phyloP scores from a whole-genome alignment of 2,888 invertebrate species.

The Lamproptera curius region DNA sequence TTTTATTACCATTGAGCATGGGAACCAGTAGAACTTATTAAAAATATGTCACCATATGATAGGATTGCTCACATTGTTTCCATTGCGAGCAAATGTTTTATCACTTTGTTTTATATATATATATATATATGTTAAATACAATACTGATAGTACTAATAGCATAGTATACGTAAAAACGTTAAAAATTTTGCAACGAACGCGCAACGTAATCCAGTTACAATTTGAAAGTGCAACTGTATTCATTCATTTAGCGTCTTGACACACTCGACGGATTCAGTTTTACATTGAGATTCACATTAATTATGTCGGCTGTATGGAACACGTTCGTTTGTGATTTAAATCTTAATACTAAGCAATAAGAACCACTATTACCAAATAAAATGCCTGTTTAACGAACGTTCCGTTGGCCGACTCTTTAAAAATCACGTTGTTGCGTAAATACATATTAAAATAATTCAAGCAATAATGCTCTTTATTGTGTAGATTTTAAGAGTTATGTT shows the following conservation, averaged over 20 bases:
- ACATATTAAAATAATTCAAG: neutral
- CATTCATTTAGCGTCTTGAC: slow-evolving; percentile 11
- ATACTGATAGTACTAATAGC: no score
- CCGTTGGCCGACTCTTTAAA: slow-evolving; percentile 24
- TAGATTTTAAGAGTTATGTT: slow-evolving; percentile 3
- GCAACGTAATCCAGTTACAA: neutral
- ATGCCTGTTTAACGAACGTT: slow-evolving; percentile 22
- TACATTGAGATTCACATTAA: slow-evolving; percentile 19
- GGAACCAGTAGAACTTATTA: no score
- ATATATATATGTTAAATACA: no score
- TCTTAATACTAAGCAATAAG: slow-evolving; percentile 8
- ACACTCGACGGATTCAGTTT: slow-evolving; percentile 6
- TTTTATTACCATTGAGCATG: no score
- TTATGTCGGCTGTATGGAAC: slow-evolving; percentile 18
- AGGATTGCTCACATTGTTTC: no score
- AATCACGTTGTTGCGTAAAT: slow-evolving; percentile 26
- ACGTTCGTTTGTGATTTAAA: slow-evolving; percentile 10
- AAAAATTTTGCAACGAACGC: neutral
- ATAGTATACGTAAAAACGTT: no score
- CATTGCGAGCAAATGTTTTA: no score
- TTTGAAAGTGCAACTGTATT: neutral
- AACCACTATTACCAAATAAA: neutral
- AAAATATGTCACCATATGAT: no score
- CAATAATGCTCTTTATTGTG: slow-evolving; percentile 13
- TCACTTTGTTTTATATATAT: no score